phyloP scores from a whole-genome alignment of 1,140 invertebrate genomes.

The Drosophila littoralis region DNA sequence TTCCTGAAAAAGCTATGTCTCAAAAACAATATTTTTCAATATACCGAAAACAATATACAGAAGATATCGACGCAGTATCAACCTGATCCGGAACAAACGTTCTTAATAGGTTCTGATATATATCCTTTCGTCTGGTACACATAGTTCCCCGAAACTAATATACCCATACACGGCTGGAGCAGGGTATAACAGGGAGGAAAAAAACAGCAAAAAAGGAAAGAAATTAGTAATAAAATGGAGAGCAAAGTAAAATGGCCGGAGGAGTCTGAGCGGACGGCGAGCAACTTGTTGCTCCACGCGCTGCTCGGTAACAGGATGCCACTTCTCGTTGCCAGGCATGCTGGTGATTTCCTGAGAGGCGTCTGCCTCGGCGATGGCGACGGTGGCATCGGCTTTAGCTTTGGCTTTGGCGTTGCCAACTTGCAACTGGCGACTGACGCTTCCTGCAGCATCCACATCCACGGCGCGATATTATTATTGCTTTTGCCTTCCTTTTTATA shows the following conservation, averaged over 20 bases:
- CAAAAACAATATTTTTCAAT: too few species aligned
- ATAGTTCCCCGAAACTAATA: too few species aligned
- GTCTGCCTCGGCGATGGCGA: background rate
- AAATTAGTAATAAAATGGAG: conserved; percentile 82
- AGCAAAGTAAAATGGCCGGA: conserved; percentile 80
- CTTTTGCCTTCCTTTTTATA: conserved; percentile 58
- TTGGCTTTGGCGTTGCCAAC: conserved; percentile 16
- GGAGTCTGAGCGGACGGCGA: conserved; percentile 49
- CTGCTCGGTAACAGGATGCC: conserved; percentile 16
- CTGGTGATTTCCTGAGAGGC: conserved; percentile 63
- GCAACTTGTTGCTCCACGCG: conserved; percentile 67
- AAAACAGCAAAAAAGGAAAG: conserved; percentile 39
- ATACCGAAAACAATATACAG: too few species aligned
- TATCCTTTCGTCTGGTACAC: too few species aligned
- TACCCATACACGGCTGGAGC: too few species aligned
- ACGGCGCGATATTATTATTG: conserved; percentile 78
- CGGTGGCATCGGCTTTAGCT: background rate
- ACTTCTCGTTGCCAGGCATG: conserved; percentile 54
- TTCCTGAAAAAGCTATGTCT: too few species aligned
- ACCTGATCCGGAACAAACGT: too few species aligned
- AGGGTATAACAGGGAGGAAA: background rate
- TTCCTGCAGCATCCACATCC: conserved; percentile 70
- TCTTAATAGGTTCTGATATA: too few species aligned
- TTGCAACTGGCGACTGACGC: conserved; percentile 48
- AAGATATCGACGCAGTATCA: too few species aligned